Percentiles rank a stretch among this genome's conserved stretches.
Evolutionary conservation across 1,140 invertebrate species (phyloP).

Genomic region (Megathymus violae): DNA sequence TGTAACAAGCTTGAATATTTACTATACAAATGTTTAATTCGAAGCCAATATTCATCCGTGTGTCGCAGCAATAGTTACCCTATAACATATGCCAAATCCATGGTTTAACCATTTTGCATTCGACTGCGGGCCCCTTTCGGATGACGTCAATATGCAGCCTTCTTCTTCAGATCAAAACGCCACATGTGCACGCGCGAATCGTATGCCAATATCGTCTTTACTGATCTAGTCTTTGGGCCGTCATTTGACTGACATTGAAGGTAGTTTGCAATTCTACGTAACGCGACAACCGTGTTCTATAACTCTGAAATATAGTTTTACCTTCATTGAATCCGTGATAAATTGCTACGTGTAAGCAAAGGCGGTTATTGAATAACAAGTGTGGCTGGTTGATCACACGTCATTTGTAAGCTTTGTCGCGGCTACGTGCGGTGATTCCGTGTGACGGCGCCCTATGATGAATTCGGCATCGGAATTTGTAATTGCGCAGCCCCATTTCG

Average conservation of each 20-base stretch:
- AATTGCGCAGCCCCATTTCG: conserved; percentile 49
- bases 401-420: conserved; percentile 69
- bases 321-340: conserved; percentile 82
- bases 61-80: conserved; percentile 70
- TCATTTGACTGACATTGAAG: conserved; percentile 2
- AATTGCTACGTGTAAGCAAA: conserved; percentile 75
- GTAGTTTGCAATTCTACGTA: conserved; percentile 38
- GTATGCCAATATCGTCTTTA: conserved; percentile 36
- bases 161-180: conserved; percentile 38
- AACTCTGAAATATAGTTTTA: conserved; percentile 76
- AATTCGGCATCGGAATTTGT: conserved; percentile 63
- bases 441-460: conserved; percentile 47
- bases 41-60: conserved; percentile 40
- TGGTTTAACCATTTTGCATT: conserved; percentile 81
- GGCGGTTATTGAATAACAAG: conserved; percentile 81
- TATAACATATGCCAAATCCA: conserved; percentile 83
- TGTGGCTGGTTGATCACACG: conserved; percentile 70
- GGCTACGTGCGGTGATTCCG: conserved; percentile 41
- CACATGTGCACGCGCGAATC: conserved; percentile 23
- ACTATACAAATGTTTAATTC: not conserved
- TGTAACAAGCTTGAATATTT: not conserved
- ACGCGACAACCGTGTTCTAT: conserved; percentile 30
- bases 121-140: conserved; percentile 74
- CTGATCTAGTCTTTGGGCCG: not conserved
- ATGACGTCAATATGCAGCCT: conserved; percentile 77